Evolutionary conservation across 2,888 invertebrate species (phyloP).

Genomic region (Pardosa pseudoannulata): DNA sequence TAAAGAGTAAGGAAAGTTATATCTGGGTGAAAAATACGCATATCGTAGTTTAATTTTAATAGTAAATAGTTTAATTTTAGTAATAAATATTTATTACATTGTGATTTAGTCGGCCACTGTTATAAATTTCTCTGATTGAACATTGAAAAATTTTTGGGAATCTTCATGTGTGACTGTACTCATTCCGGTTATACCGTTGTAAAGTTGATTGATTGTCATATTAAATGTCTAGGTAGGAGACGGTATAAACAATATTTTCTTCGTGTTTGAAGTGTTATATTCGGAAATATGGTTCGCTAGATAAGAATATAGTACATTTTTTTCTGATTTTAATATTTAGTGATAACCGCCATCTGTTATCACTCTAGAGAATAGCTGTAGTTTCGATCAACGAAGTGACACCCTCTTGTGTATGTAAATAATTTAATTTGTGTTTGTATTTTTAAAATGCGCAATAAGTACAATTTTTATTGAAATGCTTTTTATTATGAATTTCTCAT

Average conservation of each 20-base stretch:
- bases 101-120: too few relatives aligned
- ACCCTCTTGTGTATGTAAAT: conserved; percentile 42
- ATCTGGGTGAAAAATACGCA: too few relatives aligned
- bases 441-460: not conserved
- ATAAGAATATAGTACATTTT: not conserved
- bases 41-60: too few relatives aligned
- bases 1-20: too few relatives aligned
- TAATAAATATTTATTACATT: too few relatives aligned
- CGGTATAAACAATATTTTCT: not conserved
- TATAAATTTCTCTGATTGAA: too few relatives aligned
- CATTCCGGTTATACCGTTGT: not conserved
- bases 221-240: not conserved
- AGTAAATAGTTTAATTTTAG: too few relatives aligned
- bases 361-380: not conserved
- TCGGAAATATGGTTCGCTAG: not conserved
- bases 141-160: not conserved
- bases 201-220: not conserved
- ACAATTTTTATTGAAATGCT: too few relatives aligned
- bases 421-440: conserved; percentile 6
- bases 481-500: too few relatives aligned
- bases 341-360: not conserved
- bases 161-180: not conserved
- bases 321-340: not conserved
- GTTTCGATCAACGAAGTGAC: conserved; percentile 19
- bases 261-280: not conserved